Evolutionary conservation across 2,888 invertebrate species (phyloP).

Genomic region (Ormia ochracea): DNA sequence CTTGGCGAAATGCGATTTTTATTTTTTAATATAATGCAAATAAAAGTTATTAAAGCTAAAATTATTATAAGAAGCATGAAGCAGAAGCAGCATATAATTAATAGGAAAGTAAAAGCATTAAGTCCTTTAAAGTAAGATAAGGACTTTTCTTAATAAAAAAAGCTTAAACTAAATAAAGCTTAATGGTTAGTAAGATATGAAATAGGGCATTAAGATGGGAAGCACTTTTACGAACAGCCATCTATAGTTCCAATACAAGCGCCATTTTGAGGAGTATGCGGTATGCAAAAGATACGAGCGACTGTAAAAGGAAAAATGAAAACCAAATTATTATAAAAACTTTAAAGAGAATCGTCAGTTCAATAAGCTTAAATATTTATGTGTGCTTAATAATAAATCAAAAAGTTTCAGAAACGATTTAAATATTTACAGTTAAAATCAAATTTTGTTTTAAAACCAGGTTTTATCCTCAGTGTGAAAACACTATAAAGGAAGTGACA

Average conservation of each 20-base stretch:
- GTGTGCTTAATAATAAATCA: no score
- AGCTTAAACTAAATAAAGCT: not conserved
- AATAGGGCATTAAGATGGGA: conserved; percentile 9
- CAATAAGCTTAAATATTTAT: no score
- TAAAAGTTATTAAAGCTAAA: conserved; percentile 5
- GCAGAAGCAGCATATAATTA: not conserved
- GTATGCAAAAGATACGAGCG: not conserved
- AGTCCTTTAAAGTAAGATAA: not conserved
- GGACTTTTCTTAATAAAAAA: not conserved
- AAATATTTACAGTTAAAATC: no score
- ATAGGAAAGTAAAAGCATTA: not conserved
- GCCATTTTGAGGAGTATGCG: not conserved
- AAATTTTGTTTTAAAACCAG: no score
- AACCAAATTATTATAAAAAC: no score
- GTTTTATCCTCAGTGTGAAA: no score
- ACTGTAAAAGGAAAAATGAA: conserved; percentile 24
- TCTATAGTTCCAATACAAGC: not conserved
- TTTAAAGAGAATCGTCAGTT: no score
- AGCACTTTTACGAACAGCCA: not conserved
- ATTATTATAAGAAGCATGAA: not conserved
- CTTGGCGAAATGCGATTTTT: conserved; percentile 40
- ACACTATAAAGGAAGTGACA: no score
- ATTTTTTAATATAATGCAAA: conserved; percentile 8
- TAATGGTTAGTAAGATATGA: conserved; percentile 8
- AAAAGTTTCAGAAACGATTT: no score